Conservation (phyloP, 1,140 invertebrate species). For the Triops longicaudatus region DNA sequence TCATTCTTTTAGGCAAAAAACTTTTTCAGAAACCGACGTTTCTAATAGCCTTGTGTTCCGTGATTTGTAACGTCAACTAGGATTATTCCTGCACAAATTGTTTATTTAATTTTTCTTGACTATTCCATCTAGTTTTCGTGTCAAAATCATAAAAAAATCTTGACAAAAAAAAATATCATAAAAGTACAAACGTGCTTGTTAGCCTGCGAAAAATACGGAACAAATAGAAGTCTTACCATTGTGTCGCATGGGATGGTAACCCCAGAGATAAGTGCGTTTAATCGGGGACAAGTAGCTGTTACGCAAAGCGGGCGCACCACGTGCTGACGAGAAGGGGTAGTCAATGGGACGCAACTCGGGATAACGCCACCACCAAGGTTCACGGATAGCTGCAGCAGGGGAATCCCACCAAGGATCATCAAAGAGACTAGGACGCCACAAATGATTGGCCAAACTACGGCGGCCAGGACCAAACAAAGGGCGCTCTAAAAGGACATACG, state of each 20-base stretch:
- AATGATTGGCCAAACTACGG: constrained; percentile 27
- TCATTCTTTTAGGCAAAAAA: too few species aligned
- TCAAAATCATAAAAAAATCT: too few species aligned
- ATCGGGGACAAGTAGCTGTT: constrained; percentile 28
- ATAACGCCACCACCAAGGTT: constrained; percentile 29
- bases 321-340: constrained; percentile 13
- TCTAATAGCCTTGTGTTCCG: too few species aligned
- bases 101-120: too few species aligned
- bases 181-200: background rate
- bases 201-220: background rate
- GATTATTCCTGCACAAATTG: too few species aligned
- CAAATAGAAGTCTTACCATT: constrained; percentile 17
- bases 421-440: constrained; percentile 29
- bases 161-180: too few species aligned
- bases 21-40: too few species aligned
- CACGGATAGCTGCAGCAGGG: constrained; percentile 21
- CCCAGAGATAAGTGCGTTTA: constrained; percentile 29
- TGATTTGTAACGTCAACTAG: too few species aligned
- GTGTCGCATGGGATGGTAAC: constrained; percentile 27
- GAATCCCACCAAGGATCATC: constrained; percentile 22
- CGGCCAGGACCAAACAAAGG: constrained; percentile 21
- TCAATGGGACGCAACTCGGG: constrained; percentile 29
- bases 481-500: constrained; percentile 22
- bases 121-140: too few species aligned
- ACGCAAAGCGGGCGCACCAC: constrained; percentile 11